phyloP scores from a whole-genome alignment of 2,888 invertebrate genomes.

The Leucozona laternaria region DNA sequence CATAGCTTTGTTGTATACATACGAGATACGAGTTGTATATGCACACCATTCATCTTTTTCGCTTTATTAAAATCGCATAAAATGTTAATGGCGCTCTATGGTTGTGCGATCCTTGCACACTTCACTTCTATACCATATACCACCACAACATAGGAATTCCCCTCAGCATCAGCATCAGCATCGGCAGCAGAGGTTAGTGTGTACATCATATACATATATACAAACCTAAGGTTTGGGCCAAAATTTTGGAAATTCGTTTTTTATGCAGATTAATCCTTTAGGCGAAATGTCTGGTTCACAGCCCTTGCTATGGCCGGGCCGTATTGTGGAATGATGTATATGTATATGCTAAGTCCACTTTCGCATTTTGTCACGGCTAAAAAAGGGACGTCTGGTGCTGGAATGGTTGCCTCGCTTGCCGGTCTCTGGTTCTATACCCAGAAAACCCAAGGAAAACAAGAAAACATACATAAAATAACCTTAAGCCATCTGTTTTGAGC shows the following conservation, averaged over 20 bases:
- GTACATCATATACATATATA: slow-evolving; percentile 1
- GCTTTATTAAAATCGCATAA: slow-evolving; percentile 74
- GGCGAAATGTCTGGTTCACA: slow-evolving; percentile 59
- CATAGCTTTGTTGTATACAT: slow-evolving; percentile 5
- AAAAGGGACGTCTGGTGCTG: slow-evolving; percentile 28
- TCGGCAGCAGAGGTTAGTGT: slow-evolving; percentile 22
- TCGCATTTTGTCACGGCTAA: slow-evolving; percentile 43
- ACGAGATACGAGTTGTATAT: neutral
- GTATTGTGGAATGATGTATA: neutral
- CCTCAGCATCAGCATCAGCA: neutral
- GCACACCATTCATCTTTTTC: slow-evolving; percentile 60
- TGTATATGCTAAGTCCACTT: slow-evolving; percentile 49
- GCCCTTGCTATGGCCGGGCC: neutral
- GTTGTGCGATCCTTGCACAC: slow-evolving; percentile 11
- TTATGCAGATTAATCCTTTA: slow-evolving; percentile 74
- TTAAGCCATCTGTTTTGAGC: slow-evolving; percentile 57
- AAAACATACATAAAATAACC: slow-evolving; percentile 60
- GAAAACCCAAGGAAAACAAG: slow-evolving; percentile 41
- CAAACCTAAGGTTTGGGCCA: slow-evolving; percentile 21
- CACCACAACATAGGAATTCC: slow-evolving; percentile 8
- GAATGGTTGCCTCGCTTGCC: neutral
- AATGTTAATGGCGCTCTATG: slow-evolving; percentile 67
- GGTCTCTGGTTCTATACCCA: neutral
- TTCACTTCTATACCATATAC: neutral
- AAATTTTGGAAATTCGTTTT: slow-evolving; percentile 73